Evolutionary conservation across 2,797 vertebrate genomes (phyloP), one percentile per base, ranked within the genome.

Genomic region (Chanos chanos): DNA sequence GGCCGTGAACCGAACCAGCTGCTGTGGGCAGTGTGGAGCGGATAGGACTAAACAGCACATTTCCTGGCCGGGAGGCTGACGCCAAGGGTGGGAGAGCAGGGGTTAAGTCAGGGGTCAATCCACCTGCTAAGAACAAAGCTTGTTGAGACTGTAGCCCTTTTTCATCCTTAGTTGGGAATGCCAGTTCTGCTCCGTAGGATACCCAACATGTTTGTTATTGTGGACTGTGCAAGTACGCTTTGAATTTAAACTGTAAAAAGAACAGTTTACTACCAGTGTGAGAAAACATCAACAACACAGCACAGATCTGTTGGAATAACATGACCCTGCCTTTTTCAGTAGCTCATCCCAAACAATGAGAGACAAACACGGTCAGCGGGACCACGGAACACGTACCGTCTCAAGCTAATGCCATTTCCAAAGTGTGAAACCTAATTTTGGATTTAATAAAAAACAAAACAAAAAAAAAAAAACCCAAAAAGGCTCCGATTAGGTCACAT

Each of bases 91-190:
- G 45, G 22, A 27, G 44, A 31, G 16, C n/a, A 63, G 24, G 53
- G 70, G 71, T 64, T 61, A 50, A 48, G 71, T 67, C 75, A 75
- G 70, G 76, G 79, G 75, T 65, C 58, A 5, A 73, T 79, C 68
- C 75, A 81, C 79, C 79, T 81, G 79, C 73, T 79, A 77, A 67
- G 79, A 77, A 79, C 72, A 79, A 79, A 76, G 75, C 53, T 59
- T 54, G 63, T 58, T 63, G 36, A 61, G 47, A 59, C 53, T 47
- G 54, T 52, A 64, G 64, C 45, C 36, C 66, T 57, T 43, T 66
- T 66, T 49, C 36, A 58, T 64, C 64, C 53, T 40, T 71, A 49
- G 56, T 51, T 13, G 22, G 58, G 13, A 74, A 43, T 51, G 22
- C 68, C 61, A 30, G 64, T 66, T 68, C 66, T 60, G 45, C 71